Evolutionary conservation across 2,888 invertebrate species (phyloP).

Genomic region (Marronus borbonicus): DNA sequence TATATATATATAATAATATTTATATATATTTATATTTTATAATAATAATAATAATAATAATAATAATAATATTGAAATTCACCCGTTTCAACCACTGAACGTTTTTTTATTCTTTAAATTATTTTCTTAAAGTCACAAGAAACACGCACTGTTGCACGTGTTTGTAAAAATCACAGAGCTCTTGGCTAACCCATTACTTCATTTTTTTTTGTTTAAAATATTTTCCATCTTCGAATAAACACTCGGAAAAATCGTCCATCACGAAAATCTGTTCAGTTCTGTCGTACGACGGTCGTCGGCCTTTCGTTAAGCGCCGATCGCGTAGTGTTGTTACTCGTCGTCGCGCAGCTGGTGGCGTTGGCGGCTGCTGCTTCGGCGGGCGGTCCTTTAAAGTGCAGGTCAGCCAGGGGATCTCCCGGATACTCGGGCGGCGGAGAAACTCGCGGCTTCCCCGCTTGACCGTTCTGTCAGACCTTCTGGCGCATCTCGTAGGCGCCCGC

Average conservation of each 20-base stretch:
- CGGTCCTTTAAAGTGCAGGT: slow-evolving; percentile 63
- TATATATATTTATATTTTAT: slow-evolving; percentile 38
- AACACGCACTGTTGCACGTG: slow-evolving; percentile 62
- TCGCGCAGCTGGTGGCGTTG: slow-evolving; percentile 1
- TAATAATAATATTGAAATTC: slow-evolving; percentile 59
- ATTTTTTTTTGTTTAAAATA: not conserved
- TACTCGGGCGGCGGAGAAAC: slow-evolving; percentile 70
- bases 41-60: slow-evolving; percentile 40
- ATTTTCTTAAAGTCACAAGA: slow-evolving; percentile 44
- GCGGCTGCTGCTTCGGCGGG: slow-evolving; percentile 51
- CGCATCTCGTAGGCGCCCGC: slow-evolving; percentile 86
- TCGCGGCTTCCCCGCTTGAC: slow-evolving; percentile 62
- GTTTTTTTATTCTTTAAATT: slow-evolving; percentile 41
- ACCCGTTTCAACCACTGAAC: slow-evolving; percentile 65
- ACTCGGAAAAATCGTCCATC: slow-evolving; percentile 17
- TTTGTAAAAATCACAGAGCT: slow-evolving; percentile 65
- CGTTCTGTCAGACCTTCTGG: slow-evolving; percentile 79
- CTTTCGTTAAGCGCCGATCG: slow-evolving; percentile 44
- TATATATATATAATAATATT: slow-evolving; percentile 43
- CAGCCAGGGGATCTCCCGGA: slow-evolving; percentile 67
- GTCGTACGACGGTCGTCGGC: slow-evolving; percentile 37
- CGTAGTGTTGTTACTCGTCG: slow-evolving; percentile 39
- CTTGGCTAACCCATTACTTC: slow-evolving; percentile 41
- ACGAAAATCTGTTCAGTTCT: slow-evolving; percentile 20
- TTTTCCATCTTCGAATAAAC: not conserved